phyloP scores from a whole-genome alignment of 2,888 invertebrate genomes.

The Linnaemya vulpina region DNA sequence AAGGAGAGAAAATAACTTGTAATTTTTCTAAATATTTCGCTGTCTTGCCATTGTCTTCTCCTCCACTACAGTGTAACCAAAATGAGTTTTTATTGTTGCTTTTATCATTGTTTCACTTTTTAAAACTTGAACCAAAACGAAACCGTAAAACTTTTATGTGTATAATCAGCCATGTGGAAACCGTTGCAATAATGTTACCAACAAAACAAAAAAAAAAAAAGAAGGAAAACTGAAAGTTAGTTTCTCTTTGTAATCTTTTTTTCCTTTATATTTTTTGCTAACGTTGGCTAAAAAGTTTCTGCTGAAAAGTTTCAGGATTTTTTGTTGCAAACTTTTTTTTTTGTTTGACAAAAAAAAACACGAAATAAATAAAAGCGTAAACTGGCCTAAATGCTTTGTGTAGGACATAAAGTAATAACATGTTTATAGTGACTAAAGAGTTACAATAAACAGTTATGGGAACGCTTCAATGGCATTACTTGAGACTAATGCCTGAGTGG shows the following conservation, averaged over 20 bases:
- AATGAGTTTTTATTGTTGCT: constrained; percentile 41
- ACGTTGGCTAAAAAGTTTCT: constrained; percentile 59
- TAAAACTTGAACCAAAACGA: constrained; percentile 6
- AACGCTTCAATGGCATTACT: neutral
- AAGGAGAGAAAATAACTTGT: neutral
- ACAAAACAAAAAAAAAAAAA: too few species aligned
- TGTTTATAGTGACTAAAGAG: constrained; percentile 21
- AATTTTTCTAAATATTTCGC: constrained; percentile 26
- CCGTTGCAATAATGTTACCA: constrained; percentile 40
- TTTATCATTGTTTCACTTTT: neutral
- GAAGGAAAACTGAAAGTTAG: constrained; percentile 52
- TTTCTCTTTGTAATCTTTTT: constrained; percentile 30
- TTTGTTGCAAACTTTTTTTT: neutral
- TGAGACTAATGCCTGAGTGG: neutral
- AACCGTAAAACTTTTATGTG: constrained; percentile 43
- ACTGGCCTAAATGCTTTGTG: constrained; percentile 37
- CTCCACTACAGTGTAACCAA: constrained; percentile 34
- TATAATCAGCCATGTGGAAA: constrained; percentile 54
- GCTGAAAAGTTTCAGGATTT: constrained; percentile 35
- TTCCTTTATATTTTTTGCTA: constrained; percentile 45
- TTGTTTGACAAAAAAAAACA: neutral
- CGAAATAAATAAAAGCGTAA: constrained; percentile 23
- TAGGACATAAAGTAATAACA: constrained; percentile 19
- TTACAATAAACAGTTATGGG: neutral
- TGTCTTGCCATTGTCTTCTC: constrained; percentile 28